These are phyloP conservation scores for Eueides isabella DNA, from an alignment of 1,140 invertebrate genomes.

Conservation along the genomic window DNA sequence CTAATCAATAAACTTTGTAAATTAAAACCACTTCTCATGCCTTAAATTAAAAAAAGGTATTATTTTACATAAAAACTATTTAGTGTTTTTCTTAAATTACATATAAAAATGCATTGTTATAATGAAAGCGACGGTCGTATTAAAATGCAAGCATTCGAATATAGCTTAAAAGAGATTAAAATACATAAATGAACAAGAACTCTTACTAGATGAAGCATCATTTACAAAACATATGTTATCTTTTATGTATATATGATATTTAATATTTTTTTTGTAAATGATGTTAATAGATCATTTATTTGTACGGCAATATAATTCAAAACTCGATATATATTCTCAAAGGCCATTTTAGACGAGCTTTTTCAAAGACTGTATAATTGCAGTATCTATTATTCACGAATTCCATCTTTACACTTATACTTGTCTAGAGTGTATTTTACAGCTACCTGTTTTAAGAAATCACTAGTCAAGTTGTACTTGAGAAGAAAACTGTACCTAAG, in stretches of 20 bases:
- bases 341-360: not conserved
- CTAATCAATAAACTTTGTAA: constrained; percentile 2
- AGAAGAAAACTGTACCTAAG: not conserved
- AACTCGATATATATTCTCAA: constrained; percentile 13
- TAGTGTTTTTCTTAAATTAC: not conserved
- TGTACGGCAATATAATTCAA: constrained; percentile 6
- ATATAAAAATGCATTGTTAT: not conserved
- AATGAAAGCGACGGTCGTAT: no score
- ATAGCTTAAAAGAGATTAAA: no score
- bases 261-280: no score
- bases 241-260: not conserved
- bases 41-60: not conserved
- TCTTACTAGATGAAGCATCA: no score
- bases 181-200: no score
- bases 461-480: not conserved
- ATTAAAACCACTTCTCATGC: not conserved
- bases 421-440: not conserved
- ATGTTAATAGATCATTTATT: no score
- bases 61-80: not conserved
- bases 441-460: not conserved
- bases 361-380: constrained; percentile 11
- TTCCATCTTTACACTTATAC: constrained; percentile 13
- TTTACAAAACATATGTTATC: no score
- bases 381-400: constrained; percentile 16
- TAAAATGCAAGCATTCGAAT: no score